Conservation (phyloP, 2,888 invertebrate genomes). For the Ornithoptera priamus region DNA sequence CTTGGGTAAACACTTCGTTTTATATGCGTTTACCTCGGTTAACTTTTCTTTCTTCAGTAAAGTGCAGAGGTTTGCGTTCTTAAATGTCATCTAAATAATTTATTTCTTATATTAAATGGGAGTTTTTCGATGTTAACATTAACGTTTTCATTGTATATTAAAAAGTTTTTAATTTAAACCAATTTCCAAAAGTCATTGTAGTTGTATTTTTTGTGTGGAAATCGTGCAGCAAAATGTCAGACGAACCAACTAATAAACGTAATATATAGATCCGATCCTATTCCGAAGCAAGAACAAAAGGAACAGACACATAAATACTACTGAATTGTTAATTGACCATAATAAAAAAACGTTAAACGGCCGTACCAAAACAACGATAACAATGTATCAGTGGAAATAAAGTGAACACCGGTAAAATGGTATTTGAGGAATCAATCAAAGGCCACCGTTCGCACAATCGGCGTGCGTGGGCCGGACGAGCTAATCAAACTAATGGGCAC, state of each 20-base stretch:
- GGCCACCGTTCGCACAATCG: slow-evolving; percentile 67
- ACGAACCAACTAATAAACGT: no score
- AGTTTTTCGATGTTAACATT: no score
- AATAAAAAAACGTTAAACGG: not conserved
- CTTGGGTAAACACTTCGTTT: slow-evolving; percentile 48
- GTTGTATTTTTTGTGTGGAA: no score
- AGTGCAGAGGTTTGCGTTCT: slow-evolving; percentile 8
- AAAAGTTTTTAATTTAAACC: no score
- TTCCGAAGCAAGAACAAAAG: not conserved
- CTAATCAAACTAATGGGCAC: slow-evolving; percentile 58
- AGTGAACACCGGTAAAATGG: slow-evolving; percentile 50
- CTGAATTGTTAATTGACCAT: slow-evolving; percentile 1
- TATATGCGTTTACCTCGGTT: slow-evolving; percentile 31
- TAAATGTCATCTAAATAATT: slow-evolving; percentile 2
- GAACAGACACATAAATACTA: not conserved
- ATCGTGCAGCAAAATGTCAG: no score
- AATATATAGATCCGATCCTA: not conserved
- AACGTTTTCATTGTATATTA: no score
- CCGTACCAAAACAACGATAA: slow-evolving; percentile 19
- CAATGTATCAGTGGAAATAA: slow-evolving; percentile 46
- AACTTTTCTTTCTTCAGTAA: slow-evolving; percentile 25
- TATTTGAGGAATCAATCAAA: slow-evolving; percentile 74
- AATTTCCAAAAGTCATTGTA: no score
- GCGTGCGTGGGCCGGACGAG: slow-evolving; percentile 72
- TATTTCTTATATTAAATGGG: not conserved